phyloP scores from a whole-genome alignment of 1,140 invertebrate species.

The Anastrepha obliqua region DNA sequence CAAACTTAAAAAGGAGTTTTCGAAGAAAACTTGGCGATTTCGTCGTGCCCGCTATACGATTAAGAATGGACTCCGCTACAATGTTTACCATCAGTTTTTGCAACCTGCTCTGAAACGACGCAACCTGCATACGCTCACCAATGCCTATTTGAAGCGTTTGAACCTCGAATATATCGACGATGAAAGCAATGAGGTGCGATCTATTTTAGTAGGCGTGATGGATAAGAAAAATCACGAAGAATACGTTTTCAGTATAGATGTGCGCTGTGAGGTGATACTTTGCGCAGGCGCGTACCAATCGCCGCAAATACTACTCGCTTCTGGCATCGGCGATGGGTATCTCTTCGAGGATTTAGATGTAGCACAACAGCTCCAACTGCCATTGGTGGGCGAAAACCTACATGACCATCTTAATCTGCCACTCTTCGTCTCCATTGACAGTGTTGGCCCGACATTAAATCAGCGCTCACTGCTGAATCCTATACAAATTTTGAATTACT shows the following conservation, averaged over 20 bases:
- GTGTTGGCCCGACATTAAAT: conserved; percentile 79
- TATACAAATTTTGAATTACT: conserved; percentile 78
- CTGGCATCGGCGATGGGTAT: conserved; percentile 79
- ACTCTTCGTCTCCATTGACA: conserved; percentile 80
- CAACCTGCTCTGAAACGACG: conserved; percentile 78
- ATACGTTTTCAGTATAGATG: conserved; percentile 75
- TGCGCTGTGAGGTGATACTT: conserved; percentile 82
- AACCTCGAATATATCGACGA: conserved; percentile 74
- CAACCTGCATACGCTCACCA: conserved; percentile 83
- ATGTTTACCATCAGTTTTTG: conserved; percentile 81
- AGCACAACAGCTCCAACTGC: conserved; percentile 75
- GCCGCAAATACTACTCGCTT: conserved; percentile 84
- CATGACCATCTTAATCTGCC: conserved; percentile 85
- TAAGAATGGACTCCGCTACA: conserved; percentile 81
- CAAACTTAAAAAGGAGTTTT: conserved; percentile 74
- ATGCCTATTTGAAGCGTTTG: conserved; percentile 78
- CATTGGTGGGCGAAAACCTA: conserved; percentile 79
- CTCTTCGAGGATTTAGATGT: conserved; percentile 76
- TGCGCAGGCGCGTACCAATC: conserved; percentile 82
- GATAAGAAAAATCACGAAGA: conserved; percentile 66
- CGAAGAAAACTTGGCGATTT: conserved; percentile 73
- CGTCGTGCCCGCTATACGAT: conserved; percentile 77
- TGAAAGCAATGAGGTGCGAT: conserved; percentile 57
- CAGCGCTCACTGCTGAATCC: conserved; percentile 78
- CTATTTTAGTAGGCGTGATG: conserved; percentile 66